Percentiles rank a stretch among this genome's conserved stretches.
These are phyloP conservation scores for Phymorhynchus buccinoides DNA, from an alignment of 1,140 invertebrate genomes.

Conservation along the genomic window DNA sequence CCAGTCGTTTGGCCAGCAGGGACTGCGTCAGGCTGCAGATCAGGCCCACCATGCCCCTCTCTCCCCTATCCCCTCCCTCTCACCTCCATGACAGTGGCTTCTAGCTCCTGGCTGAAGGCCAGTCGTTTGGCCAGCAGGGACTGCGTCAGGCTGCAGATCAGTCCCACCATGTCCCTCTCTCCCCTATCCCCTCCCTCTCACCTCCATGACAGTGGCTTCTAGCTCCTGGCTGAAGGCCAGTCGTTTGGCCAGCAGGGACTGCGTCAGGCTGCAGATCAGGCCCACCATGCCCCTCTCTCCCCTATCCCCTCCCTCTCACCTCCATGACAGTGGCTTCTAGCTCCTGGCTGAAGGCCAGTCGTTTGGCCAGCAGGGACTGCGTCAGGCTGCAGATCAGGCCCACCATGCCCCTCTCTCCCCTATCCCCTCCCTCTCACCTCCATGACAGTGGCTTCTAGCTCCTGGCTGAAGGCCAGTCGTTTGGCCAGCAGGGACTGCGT, in stretches of 20 bases:
- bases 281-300: conserved; percentile 84
- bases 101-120: conserved; percentile 93
- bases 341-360: conserved; percentile 93
- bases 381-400: conserved; percentile 93
- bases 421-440: conserved; percentile 77
- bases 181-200: conserved; percentile 46
- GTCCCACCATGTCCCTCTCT: conserved; percentile 92
- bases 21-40: conserved; percentile 94
- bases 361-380: conserved; percentile 91
- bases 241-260: conserved; percentile 90
- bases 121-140: conserved; percentile 90
- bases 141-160: conserved; percentile 94
- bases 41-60: conserved; percentile 90
- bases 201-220: conserved; percentile 96
- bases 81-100: conserved; percentile 96
- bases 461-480: conserved; percentile 91
- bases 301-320: conserved; percentile 64
- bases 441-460: conserved; percentile 96
- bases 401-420: conserved; percentile 80
- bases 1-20: conserved; percentile 89
- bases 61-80: background rate
- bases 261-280: conserved; percentile 92
- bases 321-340: conserved; percentile 98
- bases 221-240: conserved; percentile 94
- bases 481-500: conserved; percentile 93